A percentile compares a stretch with the other conserved stretches of the same genome.
These are phyloP conservation scores for Synanthedon andrenaeformis DNA, from an alignment of 2,888 invertebrate species.

Conservation along the genomic window DNA sequence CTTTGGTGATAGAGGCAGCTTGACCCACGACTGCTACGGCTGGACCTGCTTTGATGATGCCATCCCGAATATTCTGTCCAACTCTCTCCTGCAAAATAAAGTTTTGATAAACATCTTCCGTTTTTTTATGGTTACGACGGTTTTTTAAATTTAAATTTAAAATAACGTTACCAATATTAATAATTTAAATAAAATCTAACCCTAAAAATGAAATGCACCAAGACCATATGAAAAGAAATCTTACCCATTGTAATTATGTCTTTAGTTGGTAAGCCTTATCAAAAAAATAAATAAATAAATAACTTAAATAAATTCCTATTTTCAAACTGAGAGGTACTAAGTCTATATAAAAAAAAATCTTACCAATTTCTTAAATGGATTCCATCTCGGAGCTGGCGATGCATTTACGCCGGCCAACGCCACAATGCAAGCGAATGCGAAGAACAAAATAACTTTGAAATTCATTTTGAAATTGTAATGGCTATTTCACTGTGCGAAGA, in stretches of 20 bases:
- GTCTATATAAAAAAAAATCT: constrained; percentile 11
- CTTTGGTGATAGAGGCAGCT: constrained; percentile 8
- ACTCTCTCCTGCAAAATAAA: constrained; percentile 27
- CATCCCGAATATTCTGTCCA: constrained; percentile 35
- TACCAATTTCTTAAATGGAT: constrained; percentile 35
- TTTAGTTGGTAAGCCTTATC: no score
- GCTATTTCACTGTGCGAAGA: no score
- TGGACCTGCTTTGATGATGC: constrained; percentile 36
- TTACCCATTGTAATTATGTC: no score
- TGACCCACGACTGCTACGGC: constrained; percentile 28
- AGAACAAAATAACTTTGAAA: constrained; percentile 26
- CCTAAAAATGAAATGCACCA: no score
- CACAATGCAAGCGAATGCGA: constrained; percentile 26
- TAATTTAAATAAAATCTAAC: no score
- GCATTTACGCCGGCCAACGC: constrained; percentile 20
- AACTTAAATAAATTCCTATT: no score
- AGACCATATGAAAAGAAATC: no score
- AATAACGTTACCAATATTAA: no score
- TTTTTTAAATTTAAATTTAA: no score
- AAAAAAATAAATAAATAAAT: no score
- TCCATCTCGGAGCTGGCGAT: constrained; percentile 31
- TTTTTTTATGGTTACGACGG: no score
- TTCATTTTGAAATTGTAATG: constrained; percentile 21
- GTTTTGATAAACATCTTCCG: not conserved
- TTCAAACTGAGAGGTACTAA: no score